These are phyloP conservation scores for Choreutis nemorana DNA, from an alignment of 2,888 invertebrate species.

Conservation along the genomic window DNA sequence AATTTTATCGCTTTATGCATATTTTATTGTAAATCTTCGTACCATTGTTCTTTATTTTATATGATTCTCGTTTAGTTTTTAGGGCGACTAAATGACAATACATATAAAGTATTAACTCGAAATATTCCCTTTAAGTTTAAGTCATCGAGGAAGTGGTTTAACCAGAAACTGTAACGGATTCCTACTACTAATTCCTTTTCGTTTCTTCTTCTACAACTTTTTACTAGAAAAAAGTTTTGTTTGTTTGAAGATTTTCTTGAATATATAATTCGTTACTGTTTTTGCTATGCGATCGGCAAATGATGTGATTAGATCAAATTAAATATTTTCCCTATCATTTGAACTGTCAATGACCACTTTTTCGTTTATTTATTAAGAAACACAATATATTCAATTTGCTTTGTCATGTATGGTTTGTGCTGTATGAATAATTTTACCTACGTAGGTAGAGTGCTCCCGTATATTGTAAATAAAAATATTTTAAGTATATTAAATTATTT, in stretches of 20 bases:
- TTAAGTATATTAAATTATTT: conserved; percentile 52
- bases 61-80: conserved; percentile 62
- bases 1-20: not conserved
- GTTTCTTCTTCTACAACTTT: conserved; percentile 29
- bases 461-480: conserved; percentile 60
- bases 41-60: conserved; percentile 22
- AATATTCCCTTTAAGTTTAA: conserved; percentile 52
- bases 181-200: conserved; percentile 10
- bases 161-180: conserved; percentile 15
- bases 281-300: too few species aligned
- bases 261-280: too few species aligned
- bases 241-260: conserved; percentile 9
- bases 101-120: conserved; percentile 53
- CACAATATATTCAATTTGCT: conserved; percentile 17
- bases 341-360: conserved; percentile 16
- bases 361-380: conserved; percentile 20
- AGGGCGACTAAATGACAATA: conserved; percentile 66
- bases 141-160: conserved; percentile 24
- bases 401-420: conserved; percentile 56
- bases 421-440: conserved; percentile 55
- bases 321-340: conserved; percentile 8
- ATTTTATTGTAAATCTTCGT: not conserved
- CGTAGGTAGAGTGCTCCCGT: conserved; percentile 59
- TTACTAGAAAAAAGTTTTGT: conserved; percentile 18
- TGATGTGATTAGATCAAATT: too few species aligned